Conservation (phyloP, 2,888 invertebrate genomes). For the Heliconius charithonia region DNA sequence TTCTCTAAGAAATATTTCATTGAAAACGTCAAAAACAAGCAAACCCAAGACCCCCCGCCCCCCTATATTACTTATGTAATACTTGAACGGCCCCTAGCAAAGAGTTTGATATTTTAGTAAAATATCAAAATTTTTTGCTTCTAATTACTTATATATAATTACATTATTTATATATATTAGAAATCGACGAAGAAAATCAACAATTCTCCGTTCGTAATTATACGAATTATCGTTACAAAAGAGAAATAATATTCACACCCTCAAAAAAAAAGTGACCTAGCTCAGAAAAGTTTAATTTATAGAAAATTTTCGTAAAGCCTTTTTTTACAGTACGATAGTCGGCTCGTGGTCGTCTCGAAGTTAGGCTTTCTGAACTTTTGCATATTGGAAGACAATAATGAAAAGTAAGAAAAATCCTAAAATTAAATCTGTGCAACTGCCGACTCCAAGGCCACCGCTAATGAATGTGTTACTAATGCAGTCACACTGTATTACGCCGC, state of each 20-base stretch:
- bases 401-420: not conserved
- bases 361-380: not conserved
- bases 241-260: not conserved
- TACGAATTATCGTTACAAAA: not conserved
- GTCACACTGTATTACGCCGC: no score
- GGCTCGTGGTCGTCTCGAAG: not conserved
- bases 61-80: no score
- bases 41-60: no score
- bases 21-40: no score
- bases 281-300: not conserved
- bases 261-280: conserved; percentile 1
- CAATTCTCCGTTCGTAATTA: not conserved
- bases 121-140: no score
- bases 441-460: no score
- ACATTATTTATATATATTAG: not conserved
- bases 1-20: no score
- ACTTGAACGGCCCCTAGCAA: no score
- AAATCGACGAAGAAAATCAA: not conserved
- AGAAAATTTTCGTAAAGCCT: not conserved
- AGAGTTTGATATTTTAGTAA: not conserved
- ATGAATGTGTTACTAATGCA: no score
- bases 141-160: no score
- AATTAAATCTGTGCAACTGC: no score
- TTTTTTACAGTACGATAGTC: not conserved
- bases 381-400: not conserved